Conservation (phyloP, 2,113 vertebrate species). For the Rutilus rutilus region DNA sequence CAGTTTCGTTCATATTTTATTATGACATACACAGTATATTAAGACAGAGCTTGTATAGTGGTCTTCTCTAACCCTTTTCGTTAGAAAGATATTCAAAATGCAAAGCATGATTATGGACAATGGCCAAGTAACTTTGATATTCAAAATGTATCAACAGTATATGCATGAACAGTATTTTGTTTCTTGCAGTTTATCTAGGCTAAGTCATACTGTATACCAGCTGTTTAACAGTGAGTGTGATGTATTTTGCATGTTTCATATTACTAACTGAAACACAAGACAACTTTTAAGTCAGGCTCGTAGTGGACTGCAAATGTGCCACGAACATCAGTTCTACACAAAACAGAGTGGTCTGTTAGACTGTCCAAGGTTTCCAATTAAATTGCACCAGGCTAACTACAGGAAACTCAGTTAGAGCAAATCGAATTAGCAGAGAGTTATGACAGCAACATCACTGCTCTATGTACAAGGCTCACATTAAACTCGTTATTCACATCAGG, state of each 20-base stretch:
- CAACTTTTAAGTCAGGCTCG: background rate
- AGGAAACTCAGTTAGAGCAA: constrained; percentile 34
- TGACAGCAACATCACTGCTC: background rate
- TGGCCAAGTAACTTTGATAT: background rate
- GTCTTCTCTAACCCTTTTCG: background rate
- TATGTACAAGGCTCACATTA: background rate
- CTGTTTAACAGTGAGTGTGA: background rate
- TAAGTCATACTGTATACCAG: background rate
- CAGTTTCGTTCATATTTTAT: too few relatives aligned
- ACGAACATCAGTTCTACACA: background rate
- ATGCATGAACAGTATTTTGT: background rate
- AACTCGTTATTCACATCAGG: background rate
- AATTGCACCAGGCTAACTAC: background rate
- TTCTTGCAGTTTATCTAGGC: background rate
- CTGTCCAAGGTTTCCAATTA: constrained; percentile 2
- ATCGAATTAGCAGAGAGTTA: constrained; percentile 1
- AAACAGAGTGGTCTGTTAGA: background rate
- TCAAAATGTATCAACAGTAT: background rate
- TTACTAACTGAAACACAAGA: background rate
- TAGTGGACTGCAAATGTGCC: constrained; percentile 8
- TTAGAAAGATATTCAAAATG: background rate
- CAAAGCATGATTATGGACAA: background rate
- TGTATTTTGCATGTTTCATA: background rate
- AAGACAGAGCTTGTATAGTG: background rate
- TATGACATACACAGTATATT: background rate